Conservation (phyloP, 2,888 invertebrate genomes). For the Oxycera nigricornis region DNA sequence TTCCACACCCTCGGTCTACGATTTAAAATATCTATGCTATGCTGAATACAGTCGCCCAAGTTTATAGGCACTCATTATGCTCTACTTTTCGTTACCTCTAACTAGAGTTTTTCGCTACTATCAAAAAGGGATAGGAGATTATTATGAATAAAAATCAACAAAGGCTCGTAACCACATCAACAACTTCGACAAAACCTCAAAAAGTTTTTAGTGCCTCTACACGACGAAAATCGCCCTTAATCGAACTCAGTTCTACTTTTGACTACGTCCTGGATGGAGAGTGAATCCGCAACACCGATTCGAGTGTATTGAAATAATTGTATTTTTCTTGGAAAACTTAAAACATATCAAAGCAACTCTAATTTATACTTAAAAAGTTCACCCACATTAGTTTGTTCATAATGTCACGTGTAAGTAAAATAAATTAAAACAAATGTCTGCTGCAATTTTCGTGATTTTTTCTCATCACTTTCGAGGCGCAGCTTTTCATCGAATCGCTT, state of each 20-base stretch:
- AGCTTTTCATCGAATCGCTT: no score
- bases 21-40: no score
- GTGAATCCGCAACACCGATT: background rate
- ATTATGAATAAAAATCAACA: constrained; percentile 42
- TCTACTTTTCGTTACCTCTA: no score
- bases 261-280: constrained; percentile 40
- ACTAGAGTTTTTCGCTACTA: no score
- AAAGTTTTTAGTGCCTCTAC: background rate
- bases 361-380: background rate
- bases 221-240: constrained; percentile 10
- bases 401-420: constrained; percentile 50
- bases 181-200: constrained; percentile 41
- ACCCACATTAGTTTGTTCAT: no score
- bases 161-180: constrained; percentile 46
- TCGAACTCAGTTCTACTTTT: constrained; percentile 46
- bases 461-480: background rate
- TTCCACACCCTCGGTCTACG: no score
- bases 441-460: background rate
- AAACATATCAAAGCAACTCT: background rate
- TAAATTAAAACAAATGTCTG: background rate
- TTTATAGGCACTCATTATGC: no score
- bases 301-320: background rate
- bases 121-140: background rate
- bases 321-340: background rate
- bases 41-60: no score